Percentiles rank a stretch among this genome's conserved stretches.
Conservation (phyloP, 2,113 vertebrate genomes). For the Tyrannus savana region DNA sequence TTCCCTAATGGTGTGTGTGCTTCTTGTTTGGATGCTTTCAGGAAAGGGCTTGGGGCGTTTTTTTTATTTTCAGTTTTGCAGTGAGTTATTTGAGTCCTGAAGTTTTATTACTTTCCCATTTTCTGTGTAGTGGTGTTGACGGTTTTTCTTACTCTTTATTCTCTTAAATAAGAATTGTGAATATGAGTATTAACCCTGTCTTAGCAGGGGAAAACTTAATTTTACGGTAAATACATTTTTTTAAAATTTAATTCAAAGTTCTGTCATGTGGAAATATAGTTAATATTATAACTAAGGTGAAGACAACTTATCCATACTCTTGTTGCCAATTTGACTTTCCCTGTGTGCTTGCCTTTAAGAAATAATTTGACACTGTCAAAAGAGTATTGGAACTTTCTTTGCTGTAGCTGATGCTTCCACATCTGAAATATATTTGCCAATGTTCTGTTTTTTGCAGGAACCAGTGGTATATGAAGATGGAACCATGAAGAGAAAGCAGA, state of each 20-base stretch:
- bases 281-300: background rate
- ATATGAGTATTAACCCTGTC: background rate
- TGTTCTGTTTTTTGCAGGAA: slow-evolving; percentile 61
- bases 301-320: background rate
- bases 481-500: slow-evolving; percentile 85
- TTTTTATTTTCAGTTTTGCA: background rate
- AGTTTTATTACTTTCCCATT: background rate
- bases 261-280: background rate
- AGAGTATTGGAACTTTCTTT: background rate
- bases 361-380: background rate
- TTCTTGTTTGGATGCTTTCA: background rate
- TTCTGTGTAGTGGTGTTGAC: background rate
- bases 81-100: background rate
- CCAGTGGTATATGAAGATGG: slow-evolving; percentile 38
- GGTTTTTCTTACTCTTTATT: background rate
- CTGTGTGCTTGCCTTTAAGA: background rate
- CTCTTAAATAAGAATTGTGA: background rate
- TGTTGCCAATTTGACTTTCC: background rate
- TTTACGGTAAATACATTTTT: background rate
- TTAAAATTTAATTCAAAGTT: background rate
- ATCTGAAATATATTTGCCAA: background rate
- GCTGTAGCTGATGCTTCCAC: background rate
- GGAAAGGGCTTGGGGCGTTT: background rate
- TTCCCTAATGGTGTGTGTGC: background rate
- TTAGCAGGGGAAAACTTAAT: background rate